phyloP scores from a whole-genome alignment of 2,797 vertebrate species.

The Pseudomugil tenellus region DNA sequence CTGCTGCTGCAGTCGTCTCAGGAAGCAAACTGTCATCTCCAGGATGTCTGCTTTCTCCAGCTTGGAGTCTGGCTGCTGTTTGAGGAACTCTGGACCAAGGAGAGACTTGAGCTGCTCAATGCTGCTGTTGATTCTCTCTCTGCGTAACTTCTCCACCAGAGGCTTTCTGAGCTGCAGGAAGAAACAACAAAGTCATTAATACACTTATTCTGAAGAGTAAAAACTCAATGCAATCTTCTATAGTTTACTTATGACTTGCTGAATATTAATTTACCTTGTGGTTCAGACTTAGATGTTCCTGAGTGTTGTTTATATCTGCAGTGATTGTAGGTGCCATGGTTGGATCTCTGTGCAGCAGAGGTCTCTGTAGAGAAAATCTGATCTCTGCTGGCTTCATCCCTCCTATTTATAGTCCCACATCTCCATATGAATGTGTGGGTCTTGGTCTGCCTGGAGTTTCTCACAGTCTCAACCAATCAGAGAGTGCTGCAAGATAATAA shows the following conservation, averaged over 20 bases:
- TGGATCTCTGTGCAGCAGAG: slow-evolving; percentile 72
- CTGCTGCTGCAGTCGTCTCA: slow-evolving; percentile 64
- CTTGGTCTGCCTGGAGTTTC: slow-evolving; percentile 67
- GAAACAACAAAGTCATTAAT: slow-evolving; percentile 36
- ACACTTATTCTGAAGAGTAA: slow-evolving; percentile 10
- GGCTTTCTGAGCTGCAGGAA: slow-evolving; percentile 80
- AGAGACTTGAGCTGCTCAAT: slow-evolving; percentile 83
- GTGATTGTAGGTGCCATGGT: slow-evolving; percentile 81
- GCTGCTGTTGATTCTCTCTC: slow-evolving; percentile 81
- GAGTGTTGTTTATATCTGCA: slow-evolving; percentile 60
- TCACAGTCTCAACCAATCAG: slow-evolving; percentile 87
- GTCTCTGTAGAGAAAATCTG: slow-evolving; percentile 76
- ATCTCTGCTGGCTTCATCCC: slow-evolving; percentile 66
- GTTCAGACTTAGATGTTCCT: slow-evolving; percentile 67
- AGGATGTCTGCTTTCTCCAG: slow-evolving; percentile 86
- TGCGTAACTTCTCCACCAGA: slow-evolving; percentile 85
- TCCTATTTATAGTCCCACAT: slow-evolving; percentile 84
- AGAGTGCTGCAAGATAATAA: slow-evolving; percentile 63
- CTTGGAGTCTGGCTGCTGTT: slow-evolving; percentile 81
- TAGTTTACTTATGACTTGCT: background rate
- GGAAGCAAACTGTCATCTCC: slow-evolving; percentile 83
- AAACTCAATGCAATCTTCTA: background rate
- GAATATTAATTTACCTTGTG: slow-evolving; percentile 75
- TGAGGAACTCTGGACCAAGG: slow-evolving; percentile 81
- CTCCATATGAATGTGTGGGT: slow-evolving; percentile 79